Base-by-base conservation (phyloP, 2,797 vertebrate species). In the Zenarchopterus dispar region DNA sequence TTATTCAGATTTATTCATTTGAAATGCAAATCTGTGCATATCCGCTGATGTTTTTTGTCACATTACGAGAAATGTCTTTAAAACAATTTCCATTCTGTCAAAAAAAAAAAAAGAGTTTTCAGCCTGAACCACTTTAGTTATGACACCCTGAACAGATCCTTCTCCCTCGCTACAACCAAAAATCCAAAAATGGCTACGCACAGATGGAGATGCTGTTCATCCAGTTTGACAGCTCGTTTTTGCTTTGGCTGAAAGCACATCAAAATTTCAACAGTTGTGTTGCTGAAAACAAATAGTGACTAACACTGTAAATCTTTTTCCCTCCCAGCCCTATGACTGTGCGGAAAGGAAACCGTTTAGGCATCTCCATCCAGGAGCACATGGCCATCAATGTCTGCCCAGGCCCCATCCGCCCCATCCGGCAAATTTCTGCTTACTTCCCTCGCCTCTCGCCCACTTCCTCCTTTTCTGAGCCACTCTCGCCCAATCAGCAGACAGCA, bases 371-470 rank as follows among this genome's bases (percentile, higher is more conserved):
- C 86, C 94, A 93, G 93, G 95, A 95, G 86, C 93, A 96, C 91
- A 94, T 95, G 95, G 95, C 95, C 77, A 95, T 95, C 22, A 82
- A 95, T 0, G 94, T 95, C 67, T 95, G 93, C 54, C 94, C 94
- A 0, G 94, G 95, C 2, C 94, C 94, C 62, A 95, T 95, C 70
- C 92, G 86, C 28, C 95, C 95, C 58, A 95, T 95, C 71, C 90
- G 65, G 7, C 94, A 94, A 75, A 95, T 96, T 67, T 95, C 95
- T 0, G 89, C 93, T 78, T 95, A 95, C 86, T 96, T 96, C 77
- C 95, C 94, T 0, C 93, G 93, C 46, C 93, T 94, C 49, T 93
- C 92, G 17, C 93, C 87, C 69, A 80, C 89, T 53, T 93, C 92
- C 57, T 93, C 92, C 61, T 81, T 92, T 76, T 62, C 76, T 2